A percentile compares a stretch with the other conserved stretches of the same genome.
phyloP scores from a whole-genome alignment of 1,140 invertebrate genomes.

The Bombus soroeensis region DNA sequence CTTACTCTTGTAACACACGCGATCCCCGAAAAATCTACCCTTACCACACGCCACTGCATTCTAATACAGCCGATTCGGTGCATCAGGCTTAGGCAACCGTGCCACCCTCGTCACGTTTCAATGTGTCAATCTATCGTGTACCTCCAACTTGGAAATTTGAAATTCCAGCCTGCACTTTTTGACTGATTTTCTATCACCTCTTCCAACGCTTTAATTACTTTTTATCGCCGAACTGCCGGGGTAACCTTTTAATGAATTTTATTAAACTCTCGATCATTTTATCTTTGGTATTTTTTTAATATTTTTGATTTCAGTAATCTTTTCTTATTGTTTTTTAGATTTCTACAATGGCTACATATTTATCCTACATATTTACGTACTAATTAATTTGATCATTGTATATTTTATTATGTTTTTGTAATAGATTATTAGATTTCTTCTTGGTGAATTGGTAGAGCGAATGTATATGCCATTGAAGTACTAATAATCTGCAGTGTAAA shows the following conservation, averaged over 20 bases:
- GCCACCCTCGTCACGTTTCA: background rate
- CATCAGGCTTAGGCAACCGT: background rate
- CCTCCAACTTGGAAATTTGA: background rate
- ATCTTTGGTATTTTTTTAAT: background rate
- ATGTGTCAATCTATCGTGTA: conserved; percentile 2
- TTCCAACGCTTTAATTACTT: background rate
- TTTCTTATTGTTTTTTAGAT: background rate
- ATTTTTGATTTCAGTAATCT: background rate
- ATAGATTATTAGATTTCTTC: too few relatives aligned
- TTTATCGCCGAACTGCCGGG: background rate
- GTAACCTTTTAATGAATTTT: background rate
- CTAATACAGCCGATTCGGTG: conserved; percentile 10
- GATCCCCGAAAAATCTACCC: conserved; percentile 60
- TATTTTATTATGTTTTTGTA: too few relatives aligned
- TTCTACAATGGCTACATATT: too few relatives aligned
- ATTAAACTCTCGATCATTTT: background rate
- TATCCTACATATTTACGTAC: too few relatives aligned
- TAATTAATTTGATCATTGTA: too few relatives aligned
- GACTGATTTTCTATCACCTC: background rate
- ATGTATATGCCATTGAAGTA: too few relatives aligned
- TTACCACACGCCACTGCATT: conserved; percentile 58
- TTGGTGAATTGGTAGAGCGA: too few relatives aligned
- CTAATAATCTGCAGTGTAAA: too few relatives aligned
- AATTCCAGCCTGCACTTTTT: background rate
- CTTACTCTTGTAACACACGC: conserved; percentile 65